Evolutionary conservation across 2,113 vertebrate genomes (phyloP), one percentile per base, ranked within the genome.

Genomic region (Microcebus jonahi): DNA sequence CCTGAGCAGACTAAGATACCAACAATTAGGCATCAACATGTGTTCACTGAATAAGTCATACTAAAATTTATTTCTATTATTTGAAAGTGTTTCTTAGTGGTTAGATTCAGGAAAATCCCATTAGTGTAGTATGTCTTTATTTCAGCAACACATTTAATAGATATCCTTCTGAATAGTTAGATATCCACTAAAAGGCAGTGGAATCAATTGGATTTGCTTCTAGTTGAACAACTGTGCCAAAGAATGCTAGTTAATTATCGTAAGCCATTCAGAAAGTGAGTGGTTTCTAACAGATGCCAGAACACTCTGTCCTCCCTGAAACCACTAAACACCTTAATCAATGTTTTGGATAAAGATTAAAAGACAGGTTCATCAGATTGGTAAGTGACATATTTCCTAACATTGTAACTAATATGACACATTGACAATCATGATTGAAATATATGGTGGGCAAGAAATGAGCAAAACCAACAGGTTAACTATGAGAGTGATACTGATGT

Each of bases 211-310:
- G 27, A 94, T 88, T 79, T 93, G 57, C 39, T 96, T 68, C 55
- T 94, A 57, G 29, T 42, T 75, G 57, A 90, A 61, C 39, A 61
- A 89, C 34, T 29, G 9, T 34, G 88, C 4, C 57, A 88, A 91
- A 94, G 86, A 84, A 31, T 70, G 65, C 11, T 55, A 84, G 14
- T 53, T 55, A 53, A 75, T 42, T 83, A 20, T 1, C 25, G 21
- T 80, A 88, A 77, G 71, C 8, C 80, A 87, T 25, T 59, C 34
- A 36, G 13, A 87, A 88, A 70, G 25, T 42, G 63, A 90, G 20
- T 45, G 25, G 36, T 92, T 94, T 97, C 76, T 57, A 94, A 80
- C 15, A 90, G 79, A 89, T 61, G 20, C 29, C 84, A 88, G 90
- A 82, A 77, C 25, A 55, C n/a, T 70, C 70, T 81, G 2, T 79